These are phyloP conservation scores for Ciconia stormi DNA, from an alignment of 2,113 vertebrate genomes.

Conservation along the genomic window DNA sequence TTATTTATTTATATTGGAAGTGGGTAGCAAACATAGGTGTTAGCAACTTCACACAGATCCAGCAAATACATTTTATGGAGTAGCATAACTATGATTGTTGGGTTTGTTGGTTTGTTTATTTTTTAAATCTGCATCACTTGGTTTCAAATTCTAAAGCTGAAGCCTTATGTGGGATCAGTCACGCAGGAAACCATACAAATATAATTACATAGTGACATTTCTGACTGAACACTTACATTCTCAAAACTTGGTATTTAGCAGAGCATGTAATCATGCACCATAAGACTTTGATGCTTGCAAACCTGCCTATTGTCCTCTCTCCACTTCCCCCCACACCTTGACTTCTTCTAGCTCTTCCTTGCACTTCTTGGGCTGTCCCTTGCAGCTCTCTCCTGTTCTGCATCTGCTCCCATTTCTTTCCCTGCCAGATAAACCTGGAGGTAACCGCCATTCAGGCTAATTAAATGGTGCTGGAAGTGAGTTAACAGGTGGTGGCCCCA, in stretches of 20 bases:
- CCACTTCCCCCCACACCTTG: not conserved
- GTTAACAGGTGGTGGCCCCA: conserved; percentile 84
- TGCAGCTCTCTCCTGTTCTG: not conserved
- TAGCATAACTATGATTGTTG: not conserved
- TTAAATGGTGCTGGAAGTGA: conserved; percentile 74
- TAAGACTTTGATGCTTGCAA: not conserved
- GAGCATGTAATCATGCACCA: not conserved
- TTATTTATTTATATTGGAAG: not conserved
- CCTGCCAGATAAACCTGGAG: not conserved
- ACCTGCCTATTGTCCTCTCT: not conserved
- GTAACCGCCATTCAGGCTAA: conserved; percentile 65
- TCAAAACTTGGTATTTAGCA: not conserved
- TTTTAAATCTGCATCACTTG: not conserved
- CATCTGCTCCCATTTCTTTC: conserved; percentile 42
- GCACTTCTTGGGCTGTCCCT: not conserved
- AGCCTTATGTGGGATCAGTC: not conserved
- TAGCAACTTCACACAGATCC: not conserved
- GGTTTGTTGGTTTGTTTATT: not conserved
- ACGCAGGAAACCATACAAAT: not conserved
- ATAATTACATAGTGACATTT: not conserved
- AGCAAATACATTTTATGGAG: not conserved
- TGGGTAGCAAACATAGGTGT: not conserved
- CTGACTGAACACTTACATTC: not conserved
- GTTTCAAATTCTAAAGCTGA: not conserved
- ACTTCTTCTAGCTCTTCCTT: conserved; percentile 11